phyloP scores from a whole-genome alignment of 2,888 invertebrate species.

The Bellardia pandia region DNA sequence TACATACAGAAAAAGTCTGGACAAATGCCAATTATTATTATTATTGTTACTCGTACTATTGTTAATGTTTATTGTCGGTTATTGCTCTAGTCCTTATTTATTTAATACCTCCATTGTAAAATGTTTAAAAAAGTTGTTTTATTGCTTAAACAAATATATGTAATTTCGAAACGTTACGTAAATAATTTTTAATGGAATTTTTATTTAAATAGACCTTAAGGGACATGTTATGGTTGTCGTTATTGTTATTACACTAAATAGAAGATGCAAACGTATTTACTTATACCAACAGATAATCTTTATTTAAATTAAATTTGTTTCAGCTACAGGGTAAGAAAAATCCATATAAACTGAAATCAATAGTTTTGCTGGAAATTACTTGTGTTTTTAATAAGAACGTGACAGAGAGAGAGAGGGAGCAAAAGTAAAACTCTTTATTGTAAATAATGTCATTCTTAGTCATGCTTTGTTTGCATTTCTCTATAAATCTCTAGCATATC shows the following conservation, averaged over 20 bases:
- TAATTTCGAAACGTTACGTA: conserved; percentile 42
- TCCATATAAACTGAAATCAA: conserved; percentile 68
- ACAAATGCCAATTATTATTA: conserved; percentile 71
- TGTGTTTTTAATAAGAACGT: not conserved
- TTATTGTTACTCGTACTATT: conserved; percentile 47
- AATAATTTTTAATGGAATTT: conserved; percentile 70
- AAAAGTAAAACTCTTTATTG: conserved; percentile 6
- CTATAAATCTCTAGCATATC: conserved; percentile 61
- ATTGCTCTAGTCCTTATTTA: conserved; percentile 44
- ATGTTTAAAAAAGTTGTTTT: conserved; percentile 63
- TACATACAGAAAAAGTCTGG: conserved; percentile 49
- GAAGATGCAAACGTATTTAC: conserved; percentile 26
- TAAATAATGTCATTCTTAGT: conserved; percentile 64
- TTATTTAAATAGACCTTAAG: conserved; percentile 72
- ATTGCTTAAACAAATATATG: conserved; percentile 58
- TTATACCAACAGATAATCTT: conserved; percentile 29
- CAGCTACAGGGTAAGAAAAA: conserved; percentile 1
- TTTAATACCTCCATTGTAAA: conserved; percentile 38
- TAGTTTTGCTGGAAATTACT: conserved; percentile 11
- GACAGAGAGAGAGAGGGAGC: not conserved
- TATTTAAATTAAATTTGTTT: not conserved
- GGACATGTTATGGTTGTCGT: conserved; percentile 63
- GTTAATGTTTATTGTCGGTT: conserved; percentile 35
- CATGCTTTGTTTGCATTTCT: conserved; percentile 57
- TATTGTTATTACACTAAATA: conserved; percentile 28